Percentiles rank a stretch among this genome's conserved stretches.
phyloP scores from a whole-genome alignment of 64 coral and sea anemone species.

The Platygyra sinensis region DNA sequence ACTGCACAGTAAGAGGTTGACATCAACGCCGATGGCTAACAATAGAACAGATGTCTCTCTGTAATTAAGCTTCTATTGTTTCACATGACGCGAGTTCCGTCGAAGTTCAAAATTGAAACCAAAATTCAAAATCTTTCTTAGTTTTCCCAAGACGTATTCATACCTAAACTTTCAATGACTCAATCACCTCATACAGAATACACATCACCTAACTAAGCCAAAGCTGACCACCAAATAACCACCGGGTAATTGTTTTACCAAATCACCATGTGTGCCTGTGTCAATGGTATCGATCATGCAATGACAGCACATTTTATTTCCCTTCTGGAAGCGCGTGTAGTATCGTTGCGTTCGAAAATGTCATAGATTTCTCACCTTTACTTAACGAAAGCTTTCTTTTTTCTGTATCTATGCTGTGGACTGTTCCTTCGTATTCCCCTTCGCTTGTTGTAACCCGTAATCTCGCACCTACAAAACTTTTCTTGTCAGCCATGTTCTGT shows the following conservation, averaged over 20 bases:
- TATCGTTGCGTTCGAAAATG: background rate
- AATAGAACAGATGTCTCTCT: background rate
- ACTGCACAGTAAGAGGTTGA: too few relatives aligned
- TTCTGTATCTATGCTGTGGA: slow-evolving; percentile 73
- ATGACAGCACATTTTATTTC: too few relatives aligned
- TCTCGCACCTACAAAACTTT: slow-evolving; percentile 55
- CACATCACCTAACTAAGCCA: too few relatives aligned
- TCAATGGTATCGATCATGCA: too few relatives aligned
- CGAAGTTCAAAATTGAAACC: too few relatives aligned
- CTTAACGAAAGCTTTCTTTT: slow-evolving; percentile 82
- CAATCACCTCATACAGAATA: too few relatives aligned
- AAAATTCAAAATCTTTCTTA: too few relatives aligned
- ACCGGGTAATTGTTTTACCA: too few relatives aligned
- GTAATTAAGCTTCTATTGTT: background rate
- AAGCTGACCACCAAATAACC: too few relatives aligned
- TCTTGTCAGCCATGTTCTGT: slow-evolving; percentile 39
- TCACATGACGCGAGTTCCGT: background rate
- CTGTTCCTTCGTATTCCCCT: slow-evolving; percentile 86
- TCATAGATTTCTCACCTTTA: slow-evolving; percentile 68
- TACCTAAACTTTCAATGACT: too few relatives aligned
- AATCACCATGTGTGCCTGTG: too few relatives aligned
- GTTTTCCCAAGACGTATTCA: too few relatives aligned
- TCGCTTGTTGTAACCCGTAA: slow-evolving; percentile 67
- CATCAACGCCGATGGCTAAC: background rate
- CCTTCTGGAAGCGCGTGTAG: background rate